Base-by-base conservation (phyloP, 2,888 invertebrate genomes). In the Drosophila nigricruria region DNA sequence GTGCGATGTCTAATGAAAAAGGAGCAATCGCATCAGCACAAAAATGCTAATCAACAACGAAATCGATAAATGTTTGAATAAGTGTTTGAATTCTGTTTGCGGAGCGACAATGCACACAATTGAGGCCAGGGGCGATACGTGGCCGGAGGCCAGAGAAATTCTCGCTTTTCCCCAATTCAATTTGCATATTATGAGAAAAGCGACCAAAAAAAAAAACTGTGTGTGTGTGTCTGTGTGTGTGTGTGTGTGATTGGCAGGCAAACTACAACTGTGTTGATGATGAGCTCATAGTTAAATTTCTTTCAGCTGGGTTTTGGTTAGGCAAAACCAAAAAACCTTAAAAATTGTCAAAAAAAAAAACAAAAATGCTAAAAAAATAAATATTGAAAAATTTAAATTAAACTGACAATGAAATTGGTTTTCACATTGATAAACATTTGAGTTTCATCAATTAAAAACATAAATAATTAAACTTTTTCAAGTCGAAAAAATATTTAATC, bases 21-120 rank as follows among this genome's bases (percentile, higher is more conserved):
- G 69, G 70, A 73, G 65, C 78, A 72, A 59, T 66, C 64, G 53
- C 62, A 42, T 53, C 47, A 47, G 18, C 66, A 68, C 66, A 67
- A 73, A 82, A 86, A 86, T 88, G 88, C 84, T 86, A 86, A 86
- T 86, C 84, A 88, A 82, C 73, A 82, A 82, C 72, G 73, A 75
- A 72, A 86, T 86, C 89, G 86, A 89, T 89, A 86, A 84, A 87
- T 80, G 81, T 79, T 77, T 66, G 67, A 74, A 77, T 70, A 80
- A 80, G 62, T 88, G 81, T 73, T 81, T 81, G 84, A 70, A 81
- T 83, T 73, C 57, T 68, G 58, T 77, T 70, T 77, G 77, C 62
- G 25, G 49, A 56, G 62, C 73, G 69, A 73, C 73, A 77, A 69
- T 73, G 70, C 66, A 58, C 50, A 69, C 64, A 77, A 76, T 63